Evolutionary conservation across 2,113 vertebrate genomes (phyloP).

Genomic region (Petromus typicus): DNA sequence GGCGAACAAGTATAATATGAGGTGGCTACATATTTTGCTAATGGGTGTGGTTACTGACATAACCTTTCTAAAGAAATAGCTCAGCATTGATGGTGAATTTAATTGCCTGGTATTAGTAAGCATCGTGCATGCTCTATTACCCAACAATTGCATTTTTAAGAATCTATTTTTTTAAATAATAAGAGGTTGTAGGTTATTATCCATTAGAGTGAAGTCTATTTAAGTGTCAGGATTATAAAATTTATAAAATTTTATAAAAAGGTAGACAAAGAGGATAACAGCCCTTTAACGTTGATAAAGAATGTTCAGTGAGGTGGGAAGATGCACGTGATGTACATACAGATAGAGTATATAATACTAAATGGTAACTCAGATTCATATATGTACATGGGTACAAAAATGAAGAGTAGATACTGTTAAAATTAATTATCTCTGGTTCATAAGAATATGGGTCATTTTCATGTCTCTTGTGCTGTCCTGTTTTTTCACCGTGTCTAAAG

Average conservation of each 20-base stretch:
- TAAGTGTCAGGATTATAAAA: not conserved
- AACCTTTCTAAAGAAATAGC: conserved; percentile 4
- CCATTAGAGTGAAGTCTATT: not conserved
- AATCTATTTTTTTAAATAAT: not conserved
- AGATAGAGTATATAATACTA: not conserved
- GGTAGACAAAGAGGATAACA: not conserved
- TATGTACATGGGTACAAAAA: not conserved
- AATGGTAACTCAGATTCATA: not conserved
- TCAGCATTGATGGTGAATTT: not conserved
- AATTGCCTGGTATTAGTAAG: not conserved
- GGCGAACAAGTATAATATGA: not conserved
- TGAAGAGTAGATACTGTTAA: not conserved
- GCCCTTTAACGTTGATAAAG: not conserved
- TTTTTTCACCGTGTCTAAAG: not conserved
- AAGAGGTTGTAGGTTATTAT: not conserved
- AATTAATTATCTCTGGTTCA: not conserved
- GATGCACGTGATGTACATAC: not conserved
- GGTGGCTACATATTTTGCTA: not conserved
- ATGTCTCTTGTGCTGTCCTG: not conserved
- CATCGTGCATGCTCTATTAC: not conserved
- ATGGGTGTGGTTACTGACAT: not conserved
- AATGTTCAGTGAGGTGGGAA: not conserved
- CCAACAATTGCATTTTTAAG: not conserved
- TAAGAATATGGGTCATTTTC: not conserved
- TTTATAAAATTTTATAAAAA: no score